Evolutionary conservation across 2,113 vertebrate species (phyloP).

Genomic region (Pseudonaja textilis): DNA sequence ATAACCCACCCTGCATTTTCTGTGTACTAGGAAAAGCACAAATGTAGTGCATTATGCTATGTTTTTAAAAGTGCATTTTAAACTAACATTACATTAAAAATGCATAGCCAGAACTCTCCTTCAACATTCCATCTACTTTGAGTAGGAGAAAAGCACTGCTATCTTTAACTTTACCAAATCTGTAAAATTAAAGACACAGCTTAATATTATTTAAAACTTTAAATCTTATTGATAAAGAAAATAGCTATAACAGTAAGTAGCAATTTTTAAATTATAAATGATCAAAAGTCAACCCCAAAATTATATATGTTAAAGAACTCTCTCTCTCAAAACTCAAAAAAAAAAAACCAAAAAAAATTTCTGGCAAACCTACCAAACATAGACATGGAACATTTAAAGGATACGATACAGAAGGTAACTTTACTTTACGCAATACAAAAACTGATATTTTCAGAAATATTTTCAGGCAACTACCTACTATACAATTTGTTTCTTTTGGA

Average conservation of each 20-base stretch:
- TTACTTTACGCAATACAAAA: not conserved
- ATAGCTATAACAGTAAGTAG: no score
- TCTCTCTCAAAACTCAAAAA: not conserved
- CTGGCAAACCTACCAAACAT: not conserved
- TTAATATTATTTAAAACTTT: not conserved
- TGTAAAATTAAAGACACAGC: not conserved
- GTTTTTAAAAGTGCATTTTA: slow-evolving; percentile 17
- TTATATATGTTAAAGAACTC: no score
- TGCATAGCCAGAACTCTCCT: not conserved
- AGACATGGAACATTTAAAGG: not conserved
- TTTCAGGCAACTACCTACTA: not conserved
- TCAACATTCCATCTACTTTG: not conserved
- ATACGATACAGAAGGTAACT: not conserved
- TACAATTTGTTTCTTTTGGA: not conserved
- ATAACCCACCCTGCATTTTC: slow-evolving; percentile 1
- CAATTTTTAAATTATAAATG: no score
- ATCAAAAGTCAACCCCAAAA: no score
- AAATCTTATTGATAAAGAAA: not conserved
- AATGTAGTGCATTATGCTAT: not conserved
- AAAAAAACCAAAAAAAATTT: not conserved
- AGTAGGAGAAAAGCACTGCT: not conserved
- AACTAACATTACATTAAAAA: not conserved
- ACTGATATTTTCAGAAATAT: not conserved
- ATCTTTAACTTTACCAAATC: not conserved
- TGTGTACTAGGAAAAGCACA: not conserved